Base-by-base conservation (phyloP, 30 jellyfish, hydroid and myxozoan species). In the Cassiopea xamachana region DNA sequence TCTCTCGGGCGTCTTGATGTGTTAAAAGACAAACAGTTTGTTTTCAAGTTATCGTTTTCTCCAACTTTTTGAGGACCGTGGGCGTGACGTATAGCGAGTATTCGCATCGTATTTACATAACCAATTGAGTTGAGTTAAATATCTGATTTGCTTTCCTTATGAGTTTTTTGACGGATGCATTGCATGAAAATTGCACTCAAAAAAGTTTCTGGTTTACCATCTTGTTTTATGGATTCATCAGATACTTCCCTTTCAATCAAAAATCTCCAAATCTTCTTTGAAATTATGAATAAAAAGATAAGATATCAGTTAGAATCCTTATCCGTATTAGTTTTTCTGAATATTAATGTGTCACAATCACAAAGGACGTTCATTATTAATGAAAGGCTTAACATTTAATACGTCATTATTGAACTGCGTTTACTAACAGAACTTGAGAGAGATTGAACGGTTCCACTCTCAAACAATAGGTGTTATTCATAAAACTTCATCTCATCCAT, bases 241-340 rank as follows among this genome's bases (percentile, higher is more conserved):
- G 4, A 2, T 8, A 43, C 16, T 27, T 19, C 18, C 58, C 55
- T 71, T n/a, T 15, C n/a, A 19, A 4, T 55, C 0, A 27, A 19
- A 39, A 55, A 8, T 55, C 27, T 19, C 18, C n/a, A 71, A 43
- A 4, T 55, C 7, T 71, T 39, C 2, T 55, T 71, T 71, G 80
- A 2, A 71, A 71, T 71, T 43, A 71, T 12, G 50, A 71, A 43
- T 71, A 71, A 43, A 71, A 19, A 71, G 80, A 71, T 71, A 71
- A 71, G 15, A 71, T 14, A 71, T 16, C 55, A 71, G 55, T 14
- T 39, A 71, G 55, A 71, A 71, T 27, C 27, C 15, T 71, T 18
- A 71, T 71, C 80, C 80, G 80, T 2, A 12, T 71, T 71, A 71
- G 55, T 6, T 5, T 43, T 55, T n/a, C 7, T 71, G 27, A 71